Evolutionary conservation across 2,888 invertebrate genomes (phyloP), one percentile per base, ranked within the genome.

Genomic region (Napeogenes inachia): DNA sequence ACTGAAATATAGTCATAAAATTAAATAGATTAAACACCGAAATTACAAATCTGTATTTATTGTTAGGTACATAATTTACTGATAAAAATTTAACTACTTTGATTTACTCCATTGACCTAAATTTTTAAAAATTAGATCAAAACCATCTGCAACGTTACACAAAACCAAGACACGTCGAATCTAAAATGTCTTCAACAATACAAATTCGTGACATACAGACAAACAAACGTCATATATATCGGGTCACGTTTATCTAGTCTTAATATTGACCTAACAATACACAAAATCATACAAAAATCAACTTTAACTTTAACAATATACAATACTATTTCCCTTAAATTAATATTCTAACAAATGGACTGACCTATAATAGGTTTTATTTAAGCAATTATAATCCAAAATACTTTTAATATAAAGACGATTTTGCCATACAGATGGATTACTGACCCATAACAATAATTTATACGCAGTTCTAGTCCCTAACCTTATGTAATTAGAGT

Each of bases 301-400:
- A 50, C 47, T 47, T 50, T 50, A 56, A 32, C 1, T 0, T 6
- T 6, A 21, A 2, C 0, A 0, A 0, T 0, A 8, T 61, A 63
- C 35, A 45, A 60, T 54, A 10, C 4, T 53, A 13, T 46, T 47
- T 45, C 2, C 4, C n/a, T 21, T 53, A 38, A 0, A 13, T 5
- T 10, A 21, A 45, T 21, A 8, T 3, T 42, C 8, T 50, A 47
- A 53, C 59, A 59, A 64, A 66, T 64, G 64, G 61, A 62, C 50
- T 30, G 50, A 50, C 64, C 64, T 57, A 21, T 60, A 62, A 66
- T 64, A 63, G 60, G 56, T 8, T 46, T 42, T 21, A 38, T 63
- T 66, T 67, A 67, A 63, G 65, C 67, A 65, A 68, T 65, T 63
- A 55, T 68, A 63, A 66, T 32, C 61, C 67, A 65, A 63, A 67